phyloP scores from a whole-genome alignment of 2,888 invertebrate genomes.

The Catocala fraxini region DNA sequence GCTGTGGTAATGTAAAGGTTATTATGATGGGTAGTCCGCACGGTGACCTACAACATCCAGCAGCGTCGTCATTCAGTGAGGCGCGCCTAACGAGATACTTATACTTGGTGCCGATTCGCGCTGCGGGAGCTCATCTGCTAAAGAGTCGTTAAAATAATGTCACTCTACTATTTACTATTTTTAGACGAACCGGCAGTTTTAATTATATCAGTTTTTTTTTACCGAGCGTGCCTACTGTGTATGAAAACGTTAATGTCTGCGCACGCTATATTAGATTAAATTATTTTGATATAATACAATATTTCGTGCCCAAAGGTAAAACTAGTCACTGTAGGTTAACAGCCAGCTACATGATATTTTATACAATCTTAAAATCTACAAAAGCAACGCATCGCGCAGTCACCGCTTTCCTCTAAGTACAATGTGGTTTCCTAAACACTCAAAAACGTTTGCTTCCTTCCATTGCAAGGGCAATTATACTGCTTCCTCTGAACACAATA shows the following conservation, averaged over 20 bases:
- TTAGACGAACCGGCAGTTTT: constrained; percentile 8
- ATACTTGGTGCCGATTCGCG: constrained; percentile 13
- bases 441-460: constrained; percentile 75
- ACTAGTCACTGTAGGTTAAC: too few species aligned
- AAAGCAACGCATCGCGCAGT: constrained; percentile 8
- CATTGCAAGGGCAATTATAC: constrained; percentile 77
- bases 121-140: constrained; percentile 17
- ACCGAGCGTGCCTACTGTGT: too few species aligned
- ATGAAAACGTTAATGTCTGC: neutral
- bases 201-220: neutral
- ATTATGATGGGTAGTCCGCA: neutral
- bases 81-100: constrained; percentile 9
- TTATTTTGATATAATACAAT: too few species aligned
- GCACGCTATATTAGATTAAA: too few species aligned
- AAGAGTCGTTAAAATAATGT: constrained; percentile 11
- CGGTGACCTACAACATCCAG: constrained; percentile 4
- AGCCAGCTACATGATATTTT: too few species aligned
- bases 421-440: constrained; percentile 66
- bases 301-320: too few species aligned
- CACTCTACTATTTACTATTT: constrained; percentile 1
- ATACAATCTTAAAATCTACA: neutral
- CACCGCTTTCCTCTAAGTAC: constrained; percentile 44
- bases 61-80: neutral
- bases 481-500: constrained; percentile 79
- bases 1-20: constrained; percentile 2